phyloP scores from a whole-genome alignment of 2,113 vertebrate genomes.

The Thalassoma bifasciatum region DNA sequence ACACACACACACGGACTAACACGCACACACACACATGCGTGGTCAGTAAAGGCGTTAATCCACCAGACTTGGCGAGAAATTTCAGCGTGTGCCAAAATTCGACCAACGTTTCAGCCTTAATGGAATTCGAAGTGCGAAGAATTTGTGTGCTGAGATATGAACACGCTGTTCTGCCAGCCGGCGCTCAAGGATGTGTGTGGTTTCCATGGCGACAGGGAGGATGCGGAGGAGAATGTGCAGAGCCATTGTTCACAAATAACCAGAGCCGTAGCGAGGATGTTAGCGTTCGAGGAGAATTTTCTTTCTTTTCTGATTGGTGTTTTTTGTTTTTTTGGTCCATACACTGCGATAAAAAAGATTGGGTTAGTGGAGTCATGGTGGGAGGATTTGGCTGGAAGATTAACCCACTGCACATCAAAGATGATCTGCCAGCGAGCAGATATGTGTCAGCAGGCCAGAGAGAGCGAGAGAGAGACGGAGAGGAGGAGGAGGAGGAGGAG shows the following conservation, averaged over 20 bases:
- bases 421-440: slow-evolving; percentile 57
- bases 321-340: background rate
- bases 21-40: slow-evolving; percentile 2
- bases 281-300: background rate
- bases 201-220: slow-evolving; percentile 65
- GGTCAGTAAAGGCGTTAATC: background rate
- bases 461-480: background rate
- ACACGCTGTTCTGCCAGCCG: slow-evolving; percentile 38
- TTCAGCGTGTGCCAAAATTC: slow-evolving; percentile 12
- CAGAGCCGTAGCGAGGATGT: slow-evolving; percentile 1
- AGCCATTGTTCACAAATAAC: slow-evolving; percentile 42
- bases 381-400: slow-evolving; percentile 59
- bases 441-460: slow-evolving; percentile 71
- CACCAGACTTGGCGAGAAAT: slow-evolving; percentile 11
- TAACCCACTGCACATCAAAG: slow-evolving; percentile 55
- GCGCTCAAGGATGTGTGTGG: slow-evolving; percentile 45
- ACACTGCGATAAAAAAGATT: background rate
- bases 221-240: slow-evolving; percentile 20
- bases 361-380: slow-evolving; percentile 44
- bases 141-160: slow-evolving; percentile 29
- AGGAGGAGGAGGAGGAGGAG: background rate
- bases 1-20: background rate
- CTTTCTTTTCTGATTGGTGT: background rate
- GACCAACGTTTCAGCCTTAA: slow-evolving; percentile 34
- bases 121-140: slow-evolving; percentile 39